Percentiles rank a stretch among this genome's conserved stretches.
Conservation (phyloP, 2,797 vertebrate genomes). For the Heliangelus exortis region DNA sequence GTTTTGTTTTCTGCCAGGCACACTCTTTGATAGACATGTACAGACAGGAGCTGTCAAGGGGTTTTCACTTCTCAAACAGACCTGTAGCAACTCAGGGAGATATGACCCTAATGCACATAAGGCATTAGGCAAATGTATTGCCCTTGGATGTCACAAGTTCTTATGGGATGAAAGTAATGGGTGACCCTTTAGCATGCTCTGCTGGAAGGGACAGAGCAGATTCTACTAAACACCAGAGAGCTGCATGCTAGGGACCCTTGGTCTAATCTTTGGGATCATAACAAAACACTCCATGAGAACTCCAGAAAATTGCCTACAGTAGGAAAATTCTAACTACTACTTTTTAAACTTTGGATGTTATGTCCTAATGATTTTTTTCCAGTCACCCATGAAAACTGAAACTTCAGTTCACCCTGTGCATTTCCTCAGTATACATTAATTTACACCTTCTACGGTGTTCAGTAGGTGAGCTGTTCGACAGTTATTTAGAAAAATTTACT, state of each 20-base stretch:
- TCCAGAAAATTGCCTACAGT: background rate
- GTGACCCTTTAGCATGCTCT: background rate
- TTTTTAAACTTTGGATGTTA: background rate
- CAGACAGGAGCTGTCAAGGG: background rate
- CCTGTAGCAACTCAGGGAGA: background rate
- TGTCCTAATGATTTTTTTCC: background rate
- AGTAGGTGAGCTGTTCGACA: background rate
- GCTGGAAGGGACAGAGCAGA: background rate
- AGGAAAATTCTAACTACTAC: background rate
- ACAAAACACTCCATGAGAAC: background rate
- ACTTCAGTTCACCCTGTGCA: background rate
- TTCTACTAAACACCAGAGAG: background rate
- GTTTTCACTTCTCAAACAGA: background rate
- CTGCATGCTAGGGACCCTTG: background rate
- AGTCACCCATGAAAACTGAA: background rate
- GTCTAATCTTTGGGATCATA: background rate
- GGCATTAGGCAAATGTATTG: background rate
- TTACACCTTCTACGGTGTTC: background rate
- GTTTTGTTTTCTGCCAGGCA: background rate
- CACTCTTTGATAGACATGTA: background rate
- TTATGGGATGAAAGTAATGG: background rate
- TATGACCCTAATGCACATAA: background rate
- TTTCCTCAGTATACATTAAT: background rate
- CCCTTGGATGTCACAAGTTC: background rate
- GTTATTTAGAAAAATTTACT: background rate